phyloP scores from a whole-genome alignment of 2,113 vertebrate species.

The Ceyx cyanopectus region DNA sequence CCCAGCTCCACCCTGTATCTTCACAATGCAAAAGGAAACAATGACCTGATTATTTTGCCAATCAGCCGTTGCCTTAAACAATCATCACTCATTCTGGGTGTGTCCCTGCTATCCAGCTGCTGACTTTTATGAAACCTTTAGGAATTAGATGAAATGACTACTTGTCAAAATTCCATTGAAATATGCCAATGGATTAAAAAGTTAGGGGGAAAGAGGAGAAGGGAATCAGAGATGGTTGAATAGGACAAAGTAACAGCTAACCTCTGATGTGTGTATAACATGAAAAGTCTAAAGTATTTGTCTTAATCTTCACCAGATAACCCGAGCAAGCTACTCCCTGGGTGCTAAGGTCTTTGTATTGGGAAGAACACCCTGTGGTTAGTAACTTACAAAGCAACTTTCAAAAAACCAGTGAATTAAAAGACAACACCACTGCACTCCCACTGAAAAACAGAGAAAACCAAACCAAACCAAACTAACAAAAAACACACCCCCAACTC shows the following conservation, averaged over 20 bases:
- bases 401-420: background rate
- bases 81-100: background rate
- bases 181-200: background rate
- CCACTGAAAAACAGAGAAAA: background rate
- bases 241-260: background rate
- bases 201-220: background rate
- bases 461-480: background rate
- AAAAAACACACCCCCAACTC: no score
- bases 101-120: background rate
- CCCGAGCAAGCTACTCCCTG: background rate
- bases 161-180: background rate
- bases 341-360: background rate
- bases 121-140: background rate
- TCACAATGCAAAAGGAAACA: background rate
- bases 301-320: background rate
- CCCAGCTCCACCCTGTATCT: background rate
- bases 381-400: background rate
- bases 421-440: accelerated
- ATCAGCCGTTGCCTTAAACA: background rate
- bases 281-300: background rate
- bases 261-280: background rate
- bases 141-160: background rate
- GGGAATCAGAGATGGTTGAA: background rate
- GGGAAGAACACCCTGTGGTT: background rate
- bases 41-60: background rate